Percentiles rank a stretch among this genome's conserved stretches.
Conservation (phyloP, 1,140 invertebrate genomes). For the Drosophila subobscura region DNA sequence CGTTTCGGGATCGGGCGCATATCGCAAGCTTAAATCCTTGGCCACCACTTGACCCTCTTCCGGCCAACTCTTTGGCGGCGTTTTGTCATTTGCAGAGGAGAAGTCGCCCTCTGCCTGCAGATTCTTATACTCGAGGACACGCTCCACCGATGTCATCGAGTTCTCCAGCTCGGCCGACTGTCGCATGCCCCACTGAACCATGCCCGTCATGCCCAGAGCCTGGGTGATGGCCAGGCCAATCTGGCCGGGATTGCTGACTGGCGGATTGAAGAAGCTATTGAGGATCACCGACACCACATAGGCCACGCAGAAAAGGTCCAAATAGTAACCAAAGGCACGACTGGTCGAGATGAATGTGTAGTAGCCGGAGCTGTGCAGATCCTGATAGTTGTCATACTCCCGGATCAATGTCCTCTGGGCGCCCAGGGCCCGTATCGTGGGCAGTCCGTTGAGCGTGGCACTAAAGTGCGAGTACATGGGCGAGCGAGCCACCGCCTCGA, state of each 20-base stretch:
- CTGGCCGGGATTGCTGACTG: slow-evolving; percentile 85
- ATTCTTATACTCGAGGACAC: slow-evolving; percentile 91
- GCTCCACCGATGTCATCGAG: slow-evolving; percentile 91
- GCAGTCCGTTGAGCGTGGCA: slow-evolving; percentile 88
- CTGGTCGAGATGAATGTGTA: slow-evolving; percentile 91
- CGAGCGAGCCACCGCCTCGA: slow-evolving; percentile 91
- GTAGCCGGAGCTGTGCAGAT: slow-evolving; percentile 90
- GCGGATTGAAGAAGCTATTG: slow-evolving; percentile 85
- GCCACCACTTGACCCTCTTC: slow-evolving; percentile 88
- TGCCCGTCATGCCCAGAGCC: slow-evolving; percentile 90
- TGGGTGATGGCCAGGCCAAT: slow-evolving; percentile 94
- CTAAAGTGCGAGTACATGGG: slow-evolving; percentile 92
- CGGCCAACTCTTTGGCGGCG: slow-evolving; percentile 89
- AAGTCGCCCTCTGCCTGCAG: slow-evolving; percentile 87
- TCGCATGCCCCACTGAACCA: slow-evolving; percentile 86
- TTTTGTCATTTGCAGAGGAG: slow-evolving; percentile 85
- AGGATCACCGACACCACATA: slow-evolving; percentile 89
- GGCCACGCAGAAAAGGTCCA: slow-evolving; percentile 88
- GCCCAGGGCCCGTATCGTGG: slow-evolving; percentile 89
- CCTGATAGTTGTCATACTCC: slow-evolving; percentile 87
- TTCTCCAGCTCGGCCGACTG: slow-evolving; percentile 90
- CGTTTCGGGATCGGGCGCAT: slow-evolving; percentile 85
- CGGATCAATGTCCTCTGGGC: slow-evolving; percentile 87
- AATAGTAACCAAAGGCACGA: slow-evolving; percentile 91
- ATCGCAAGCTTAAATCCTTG: slow-evolving; percentile 85